Evolutionary conservation across 2,797 vertebrate species (phyloP), one percentile per base, ranked within the genome.

Genomic region (Scleropages formosus): DNA sequence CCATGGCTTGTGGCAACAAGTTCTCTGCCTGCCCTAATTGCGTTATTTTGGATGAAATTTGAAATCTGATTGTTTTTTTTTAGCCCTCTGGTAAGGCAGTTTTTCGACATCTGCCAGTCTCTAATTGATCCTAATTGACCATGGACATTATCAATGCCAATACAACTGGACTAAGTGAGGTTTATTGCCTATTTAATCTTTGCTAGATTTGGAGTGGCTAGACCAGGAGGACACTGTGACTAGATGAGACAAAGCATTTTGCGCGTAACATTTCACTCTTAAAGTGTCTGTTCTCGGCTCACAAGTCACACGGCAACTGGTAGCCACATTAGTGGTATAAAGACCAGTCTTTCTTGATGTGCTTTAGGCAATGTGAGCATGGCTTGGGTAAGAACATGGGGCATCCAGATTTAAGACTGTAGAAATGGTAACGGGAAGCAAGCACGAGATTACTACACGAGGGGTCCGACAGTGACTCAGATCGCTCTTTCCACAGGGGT

Each of bases 91-190:
- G 94, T 91, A 89, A 91, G 89, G 86, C 84, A 81, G 89, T 91
- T 88, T 85, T 79, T 90, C 89, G 87, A 83, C 89, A 85, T 88
- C 88, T 89, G 89, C 85, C 88, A 85, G 80, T 63, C 84, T 85
- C 84, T 94, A 93, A 95, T 87, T 91, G 94, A 90, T 93, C 79
- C 85, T 93, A 93, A 94, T 94, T 92, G 92, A 85, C 87, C 91
- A 91, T 90, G 93, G 92, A 91, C 89, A 91, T 89, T 87, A 85
- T 95, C 94, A 93, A 84, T 46, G 82, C 86, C 84, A 89, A 92
- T 90, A 84, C 85, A 78, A 86, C 86, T 84, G 0, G 84, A 88
- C 85, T 78, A 85, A 84, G 73, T 81, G 75, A 79, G 79, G 77
- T 83, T 84, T 80, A 83, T 83, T 80, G 82, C 75, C 62, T 74